Conservation (phyloP, 92 coral and sea anemone species). For the Parazoanthus darwini region DNA sequence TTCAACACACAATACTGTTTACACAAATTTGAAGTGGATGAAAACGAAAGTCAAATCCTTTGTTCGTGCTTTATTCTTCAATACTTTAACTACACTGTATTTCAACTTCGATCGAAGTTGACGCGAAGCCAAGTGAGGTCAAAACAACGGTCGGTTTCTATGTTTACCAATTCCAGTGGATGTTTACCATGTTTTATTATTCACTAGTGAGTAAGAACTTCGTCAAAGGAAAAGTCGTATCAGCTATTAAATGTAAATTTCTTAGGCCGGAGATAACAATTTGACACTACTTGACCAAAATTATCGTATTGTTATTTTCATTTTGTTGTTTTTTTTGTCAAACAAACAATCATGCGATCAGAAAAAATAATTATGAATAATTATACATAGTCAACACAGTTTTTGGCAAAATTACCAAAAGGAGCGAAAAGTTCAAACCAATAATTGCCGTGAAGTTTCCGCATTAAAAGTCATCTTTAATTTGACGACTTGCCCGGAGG, state of each 20-base stretch:
- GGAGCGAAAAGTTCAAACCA: background rate
- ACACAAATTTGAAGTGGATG: constrained; percentile 9
- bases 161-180: too few relatives aligned
- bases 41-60: constrained; percentile 21
- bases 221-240: background rate
- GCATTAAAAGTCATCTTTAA: background rate
- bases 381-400: background rate
- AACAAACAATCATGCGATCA: background rate
- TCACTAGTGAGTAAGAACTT: background rate
- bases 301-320: too few relatives aligned
- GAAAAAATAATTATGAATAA: background rate
- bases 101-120: background rate
- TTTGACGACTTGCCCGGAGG: constrained; percentile 1
- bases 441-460: background rate
- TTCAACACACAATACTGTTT: constrained; percentile 41
- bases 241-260: background rate
- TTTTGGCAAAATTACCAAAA: background rate
- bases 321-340: too few relatives aligned
- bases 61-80: background rate
- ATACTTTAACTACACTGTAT: background rate
- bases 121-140: background rate
- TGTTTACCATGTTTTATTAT: background rate
- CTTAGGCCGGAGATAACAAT: background rate
- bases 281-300: background rate
- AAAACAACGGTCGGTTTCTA: background rate